phyloP scores from a whole-genome alignment of 2,797 vertebrate genomes.

The Falco cherrug region DNA sequence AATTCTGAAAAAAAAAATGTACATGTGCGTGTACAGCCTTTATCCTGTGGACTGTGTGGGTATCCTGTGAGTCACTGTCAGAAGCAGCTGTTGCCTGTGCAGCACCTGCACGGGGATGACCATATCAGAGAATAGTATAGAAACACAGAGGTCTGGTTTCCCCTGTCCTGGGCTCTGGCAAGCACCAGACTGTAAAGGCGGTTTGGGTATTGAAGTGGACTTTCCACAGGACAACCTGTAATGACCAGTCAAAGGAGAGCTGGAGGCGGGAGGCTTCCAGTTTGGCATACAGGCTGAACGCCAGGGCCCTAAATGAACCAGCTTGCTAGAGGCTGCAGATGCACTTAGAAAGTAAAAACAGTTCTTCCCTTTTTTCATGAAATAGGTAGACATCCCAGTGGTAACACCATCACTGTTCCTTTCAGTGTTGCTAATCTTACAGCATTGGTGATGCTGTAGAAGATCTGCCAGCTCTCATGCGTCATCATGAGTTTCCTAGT shows the following conservation, averaged over 20 bases:
- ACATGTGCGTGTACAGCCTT: background rate
- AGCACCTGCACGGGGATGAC: rapidly evolving
- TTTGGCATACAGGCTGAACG: background rate
- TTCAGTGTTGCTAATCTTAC: background rate
- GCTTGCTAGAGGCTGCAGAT: background rate
- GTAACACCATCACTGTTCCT: background rate
- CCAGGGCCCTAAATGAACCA: background rate
- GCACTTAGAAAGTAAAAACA: background rate
- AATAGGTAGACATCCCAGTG: background rate
- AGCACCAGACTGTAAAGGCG: background rate
- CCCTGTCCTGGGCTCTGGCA: background rate
- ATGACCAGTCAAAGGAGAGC: background rate
- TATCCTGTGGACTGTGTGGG: rapidly evolving
- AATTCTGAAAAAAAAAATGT: background rate
- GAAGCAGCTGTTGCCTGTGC: background rate
- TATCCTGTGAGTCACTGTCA: background rate
- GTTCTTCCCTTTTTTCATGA: background rate
- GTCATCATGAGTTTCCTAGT: background rate
- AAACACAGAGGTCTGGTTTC: background rate
- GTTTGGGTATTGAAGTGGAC: background rate
- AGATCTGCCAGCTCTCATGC: background rate
- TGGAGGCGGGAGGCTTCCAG: background rate
- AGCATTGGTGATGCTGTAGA: background rate
- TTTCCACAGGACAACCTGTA: background rate
- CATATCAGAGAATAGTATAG: background rate